Conservation (phyloP, 2,797 vertebrate species). For the Sebastes alutus region DNA sequence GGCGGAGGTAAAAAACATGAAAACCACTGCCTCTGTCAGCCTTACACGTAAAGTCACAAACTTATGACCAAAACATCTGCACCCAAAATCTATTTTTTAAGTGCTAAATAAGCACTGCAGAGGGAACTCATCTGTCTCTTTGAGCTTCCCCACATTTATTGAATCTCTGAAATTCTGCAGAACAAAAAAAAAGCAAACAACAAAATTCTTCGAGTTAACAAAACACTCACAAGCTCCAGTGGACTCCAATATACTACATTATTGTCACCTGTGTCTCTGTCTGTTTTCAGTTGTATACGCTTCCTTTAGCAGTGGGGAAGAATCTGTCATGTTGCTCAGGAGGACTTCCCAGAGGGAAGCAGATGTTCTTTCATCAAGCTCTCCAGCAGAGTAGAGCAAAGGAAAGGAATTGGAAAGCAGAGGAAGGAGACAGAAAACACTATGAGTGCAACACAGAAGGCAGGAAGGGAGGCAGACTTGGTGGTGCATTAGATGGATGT, state of each 20-base stretch:
- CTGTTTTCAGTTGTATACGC: slow-evolving; percentile 31
- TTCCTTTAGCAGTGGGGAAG: slow-evolving; percentile 35
- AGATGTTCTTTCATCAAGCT: slow-evolving; percentile 73
- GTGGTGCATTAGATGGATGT: slow-evolving; percentile 29
- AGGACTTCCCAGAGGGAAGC: slow-evolving; percentile 67
- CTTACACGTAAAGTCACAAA: too few species aligned
- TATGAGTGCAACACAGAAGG: slow-evolving; percentile 5
- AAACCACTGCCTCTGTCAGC: too few species aligned
- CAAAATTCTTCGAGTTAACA: not conserved
- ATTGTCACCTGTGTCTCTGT: slow-evolving; percentile 40
- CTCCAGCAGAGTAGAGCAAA: slow-evolving; percentile 51
- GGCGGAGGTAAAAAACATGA: too few species aligned
- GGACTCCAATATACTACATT: not conserved
- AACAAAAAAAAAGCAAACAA: not conserved
- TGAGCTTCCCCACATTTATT: not conserved
- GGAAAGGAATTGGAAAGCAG: slow-evolving; percentile 39
- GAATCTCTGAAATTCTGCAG: not conserved
- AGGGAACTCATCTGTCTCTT: not conserved
- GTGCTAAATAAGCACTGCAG: not conserved
- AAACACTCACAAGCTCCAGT: not conserved
- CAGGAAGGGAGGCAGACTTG: slow-evolving; percentile 20
- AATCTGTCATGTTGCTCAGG: slow-evolving; percentile 49
- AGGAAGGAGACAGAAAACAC: slow-evolving; percentile 1
- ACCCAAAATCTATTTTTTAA: not conserved
- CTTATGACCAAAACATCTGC: not conserved